Percentiles rank a stretch among this genome's conserved stretches.
Evolutionary conservation across 2,797 vertebrate species (phyloP).

Genomic region (Sylvia borin): DNA sequence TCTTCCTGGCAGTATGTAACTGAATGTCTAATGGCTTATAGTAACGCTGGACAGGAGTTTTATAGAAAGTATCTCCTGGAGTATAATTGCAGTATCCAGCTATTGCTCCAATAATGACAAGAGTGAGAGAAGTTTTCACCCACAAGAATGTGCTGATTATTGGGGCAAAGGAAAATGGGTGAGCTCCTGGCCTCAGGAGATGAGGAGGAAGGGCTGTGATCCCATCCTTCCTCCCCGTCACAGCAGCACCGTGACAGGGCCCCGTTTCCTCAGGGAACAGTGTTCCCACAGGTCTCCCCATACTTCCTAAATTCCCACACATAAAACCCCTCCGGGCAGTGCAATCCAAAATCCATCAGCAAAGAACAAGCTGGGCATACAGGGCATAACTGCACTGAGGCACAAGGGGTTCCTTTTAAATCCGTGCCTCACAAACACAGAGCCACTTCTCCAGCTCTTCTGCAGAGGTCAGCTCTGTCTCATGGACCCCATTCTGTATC

Average conservation of each 20-base stretch:
- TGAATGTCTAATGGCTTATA: not conserved
- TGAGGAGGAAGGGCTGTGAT: not conserved
- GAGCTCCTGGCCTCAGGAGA: not conserved
- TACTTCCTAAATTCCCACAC: rapidly evolving
- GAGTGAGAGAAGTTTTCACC: not conserved
- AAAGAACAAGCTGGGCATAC: not conserved
- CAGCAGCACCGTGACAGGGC: not conserved
- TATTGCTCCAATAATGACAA: not conserved
- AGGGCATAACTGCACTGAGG: rapidly evolving
- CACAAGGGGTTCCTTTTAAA: not conserved
- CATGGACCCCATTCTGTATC: rapidly evolving
- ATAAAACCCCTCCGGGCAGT: not conserved
- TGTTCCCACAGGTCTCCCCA: rapidly evolving
- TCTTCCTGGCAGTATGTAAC: not conserved
- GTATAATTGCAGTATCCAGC: not conserved
- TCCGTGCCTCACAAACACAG: not conserved
- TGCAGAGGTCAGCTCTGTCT: not conserved
- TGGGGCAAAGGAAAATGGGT: not conserved
- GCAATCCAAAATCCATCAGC: not conserved
- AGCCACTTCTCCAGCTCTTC: not conserved
- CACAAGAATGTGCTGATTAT: not conserved
- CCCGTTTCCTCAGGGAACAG: not conserved
- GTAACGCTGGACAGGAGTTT: not conserved
- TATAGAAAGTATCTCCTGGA: not conserved
- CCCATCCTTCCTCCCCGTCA: not conserved